Conservation (phyloP, 1,140 invertebrate genomes). For the Augochlora pura region DNA sequence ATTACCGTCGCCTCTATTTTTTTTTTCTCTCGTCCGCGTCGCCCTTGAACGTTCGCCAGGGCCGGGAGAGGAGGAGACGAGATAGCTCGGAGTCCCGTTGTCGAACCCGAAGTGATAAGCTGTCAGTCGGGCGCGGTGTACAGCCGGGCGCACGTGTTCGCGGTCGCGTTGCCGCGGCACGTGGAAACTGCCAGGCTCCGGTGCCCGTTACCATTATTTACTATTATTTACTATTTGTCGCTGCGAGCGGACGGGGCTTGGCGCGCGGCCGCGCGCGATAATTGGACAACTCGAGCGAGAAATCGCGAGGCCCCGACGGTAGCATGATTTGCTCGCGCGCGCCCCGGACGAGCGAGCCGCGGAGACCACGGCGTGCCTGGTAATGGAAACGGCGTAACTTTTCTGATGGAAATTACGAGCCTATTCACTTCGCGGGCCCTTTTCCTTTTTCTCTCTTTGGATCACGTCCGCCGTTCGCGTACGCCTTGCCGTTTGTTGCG, state of each 20-base stretch:
- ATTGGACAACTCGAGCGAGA: slow-evolving; percentile 45
- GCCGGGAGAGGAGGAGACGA: neutral
- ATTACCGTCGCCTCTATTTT: slow-evolving; percentile 7
- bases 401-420: slow-evolving; percentile 45
- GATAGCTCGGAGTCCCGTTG: neutral
- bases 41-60: neutral
- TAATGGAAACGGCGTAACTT: slow-evolving; percentile 27
- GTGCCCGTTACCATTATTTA: slow-evolving; percentile 53
- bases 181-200: slow-evolving; percentile 57
- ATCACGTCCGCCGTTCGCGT: neutral
- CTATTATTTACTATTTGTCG: slow-evolving; percentile 62
- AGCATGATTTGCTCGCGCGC: slow-evolving; percentile 25
- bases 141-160: slow-evolving; percentile 45
- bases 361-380: too few relatives aligned
- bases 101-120: slow-evolving; percentile 30
- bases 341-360: too few relatives aligned
- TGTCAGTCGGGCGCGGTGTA: slow-evolving; percentile 40
- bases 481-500: neutral
- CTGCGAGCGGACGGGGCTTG: slow-evolving; percentile 7
- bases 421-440: slow-evolving; percentile 13
- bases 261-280: slow-evolving; percentile 37
- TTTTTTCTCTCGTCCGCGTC: neutral
- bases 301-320: slow-evolving; percentile 28
- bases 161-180: slow-evolving; percentile 55
- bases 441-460: neutral